Conservation (phyloP, 2,113 vertebrate genomes). For the Meriones unguiculatus region DNA sequence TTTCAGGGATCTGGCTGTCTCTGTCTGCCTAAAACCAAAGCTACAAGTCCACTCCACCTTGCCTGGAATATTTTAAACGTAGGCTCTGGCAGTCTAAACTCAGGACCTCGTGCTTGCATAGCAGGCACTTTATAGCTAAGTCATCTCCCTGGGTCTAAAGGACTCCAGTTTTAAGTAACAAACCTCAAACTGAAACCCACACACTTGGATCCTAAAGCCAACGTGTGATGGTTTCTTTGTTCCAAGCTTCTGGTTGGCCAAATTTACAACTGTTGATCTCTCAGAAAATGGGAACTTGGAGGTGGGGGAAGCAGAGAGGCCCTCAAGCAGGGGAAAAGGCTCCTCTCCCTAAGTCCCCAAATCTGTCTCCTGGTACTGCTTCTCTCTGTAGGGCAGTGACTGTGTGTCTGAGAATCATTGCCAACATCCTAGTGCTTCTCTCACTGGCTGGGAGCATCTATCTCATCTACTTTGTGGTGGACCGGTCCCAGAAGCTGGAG, state of each 20-base stretch:
- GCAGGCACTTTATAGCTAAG: not conserved
- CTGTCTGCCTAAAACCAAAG: not conserved
- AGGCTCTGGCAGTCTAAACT: not conserved
- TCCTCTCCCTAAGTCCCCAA: rapidly evolving
- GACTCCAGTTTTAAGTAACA: not conserved
- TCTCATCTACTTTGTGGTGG: slow-evolving; percentile 99
- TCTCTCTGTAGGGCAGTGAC: slow-evolving; percentile 91
- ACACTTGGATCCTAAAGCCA: not conserved
- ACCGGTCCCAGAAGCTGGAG: slow-evolving; percentile 96
- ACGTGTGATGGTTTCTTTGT: not conserved
- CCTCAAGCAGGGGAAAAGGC: not conserved
- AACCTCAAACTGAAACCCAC: not conserved
- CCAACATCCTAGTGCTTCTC: slow-evolving; percentile 96
- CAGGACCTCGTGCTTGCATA: not conserved
- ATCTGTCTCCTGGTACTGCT: rapidly evolving
- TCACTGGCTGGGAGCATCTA: slow-evolving; percentile 98
- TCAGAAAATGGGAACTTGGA: not conserved
- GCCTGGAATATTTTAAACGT: not conserved
- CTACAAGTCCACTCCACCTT: not conserved
- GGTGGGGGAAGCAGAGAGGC: not conserved
- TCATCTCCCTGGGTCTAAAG: not conserved
- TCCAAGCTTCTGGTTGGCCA: too few species aligned
- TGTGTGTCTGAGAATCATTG: slow-evolving; percentile 95
- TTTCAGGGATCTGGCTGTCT: not conserved
- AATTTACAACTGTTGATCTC: not conserved